These are phyloP conservation scores for Nemapogon koenigi DNA, from an alignment of 2,888 invertebrate genomes.

Conservation along the genomic window DNA sequence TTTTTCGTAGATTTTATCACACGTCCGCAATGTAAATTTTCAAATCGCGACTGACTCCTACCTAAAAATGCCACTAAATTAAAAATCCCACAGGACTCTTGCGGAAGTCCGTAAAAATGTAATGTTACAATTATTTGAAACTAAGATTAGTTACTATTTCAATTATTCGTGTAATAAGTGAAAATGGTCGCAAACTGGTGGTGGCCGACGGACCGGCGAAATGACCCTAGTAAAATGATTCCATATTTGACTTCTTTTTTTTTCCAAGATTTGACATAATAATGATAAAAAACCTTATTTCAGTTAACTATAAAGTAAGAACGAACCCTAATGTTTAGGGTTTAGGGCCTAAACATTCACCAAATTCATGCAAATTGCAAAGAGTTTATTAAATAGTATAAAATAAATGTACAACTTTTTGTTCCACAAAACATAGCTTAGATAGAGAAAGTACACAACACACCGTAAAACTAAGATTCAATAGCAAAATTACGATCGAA, in stretches of 20 bases:
- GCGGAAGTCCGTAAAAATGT: background rate
- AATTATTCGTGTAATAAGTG: background rate
- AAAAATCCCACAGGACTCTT: background rate
- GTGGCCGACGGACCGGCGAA: too few relatives aligned
- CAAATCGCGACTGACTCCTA: background rate
- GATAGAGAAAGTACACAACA: too few relatives aligned
- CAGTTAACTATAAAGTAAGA: background rate
- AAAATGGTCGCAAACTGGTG: background rate
- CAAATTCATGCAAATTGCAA: background rate
- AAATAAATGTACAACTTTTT: too few relatives aligned
- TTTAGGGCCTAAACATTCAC: background rate
- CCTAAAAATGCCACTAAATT: background rate
- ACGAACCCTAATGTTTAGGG: background rate
- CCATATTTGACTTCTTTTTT: background rate
- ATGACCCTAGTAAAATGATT: background rate
- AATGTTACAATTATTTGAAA: background rate
- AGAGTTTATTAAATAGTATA: too few relatives aligned
- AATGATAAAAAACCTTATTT: background rate
- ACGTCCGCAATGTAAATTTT: background rate
- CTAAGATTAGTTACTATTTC: background rate
- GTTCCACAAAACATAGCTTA: too few relatives aligned
- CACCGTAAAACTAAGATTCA: too few relatives aligned
- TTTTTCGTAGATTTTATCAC: background rate
- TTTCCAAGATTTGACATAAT: background rate
- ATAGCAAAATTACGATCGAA: too few relatives aligned